Conservation (phyloP, 2,797 vertebrate genomes). For the Eulemur mongoz region DNA sequence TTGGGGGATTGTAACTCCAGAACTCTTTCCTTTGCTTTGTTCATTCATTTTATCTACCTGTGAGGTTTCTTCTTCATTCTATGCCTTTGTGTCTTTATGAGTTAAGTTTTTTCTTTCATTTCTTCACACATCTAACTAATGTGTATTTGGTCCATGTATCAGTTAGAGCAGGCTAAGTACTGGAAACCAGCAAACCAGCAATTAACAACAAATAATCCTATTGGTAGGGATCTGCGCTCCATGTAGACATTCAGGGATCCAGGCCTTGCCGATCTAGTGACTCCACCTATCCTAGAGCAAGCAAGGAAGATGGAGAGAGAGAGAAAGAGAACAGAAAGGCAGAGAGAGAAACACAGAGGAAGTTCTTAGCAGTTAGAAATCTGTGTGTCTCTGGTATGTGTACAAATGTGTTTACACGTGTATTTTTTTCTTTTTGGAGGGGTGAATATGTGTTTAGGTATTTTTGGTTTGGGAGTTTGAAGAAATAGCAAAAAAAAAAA, state of each 20-base stretch:
- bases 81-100: not conserved
- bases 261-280: not conserved
- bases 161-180: not conserved
- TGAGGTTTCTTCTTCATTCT: not conserved
- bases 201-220: not conserved
- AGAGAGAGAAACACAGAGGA: not conserved
- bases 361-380: not conserved
- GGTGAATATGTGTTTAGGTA: not conserved
- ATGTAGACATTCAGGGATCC: not conserved
- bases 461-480: not conserved
- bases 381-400: rapidly evolving
- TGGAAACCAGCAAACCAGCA: not conserved
- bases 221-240: not conserved
- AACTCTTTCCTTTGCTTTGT: not conserved
- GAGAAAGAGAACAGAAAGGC: not conserved
- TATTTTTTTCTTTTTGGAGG: not conserved
- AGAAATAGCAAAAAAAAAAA: not conserved
- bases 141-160: not conserved
- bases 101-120: not conserved
- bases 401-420: not conserved
- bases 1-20: not conserved
- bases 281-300: not conserved
- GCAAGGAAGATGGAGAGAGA: not conserved
- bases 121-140: not conserved
- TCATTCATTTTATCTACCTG: not conserved